Conservation (phyloP, 2,888 invertebrate species). For the Phortica okadai region DNA sequence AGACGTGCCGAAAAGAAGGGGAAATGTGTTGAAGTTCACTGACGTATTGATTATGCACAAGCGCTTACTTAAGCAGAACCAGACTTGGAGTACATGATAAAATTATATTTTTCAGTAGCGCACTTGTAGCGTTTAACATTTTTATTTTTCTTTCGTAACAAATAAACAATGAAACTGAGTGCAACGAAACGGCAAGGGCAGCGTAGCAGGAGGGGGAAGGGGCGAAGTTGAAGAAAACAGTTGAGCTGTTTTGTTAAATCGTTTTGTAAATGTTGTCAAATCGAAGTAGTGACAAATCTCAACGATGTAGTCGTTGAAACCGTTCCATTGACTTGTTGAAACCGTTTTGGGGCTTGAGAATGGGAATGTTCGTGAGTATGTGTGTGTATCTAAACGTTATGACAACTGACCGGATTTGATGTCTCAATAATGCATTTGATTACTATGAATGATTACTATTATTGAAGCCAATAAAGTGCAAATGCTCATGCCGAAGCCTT, state of each 20-base stretch:
- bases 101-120: not conserved
- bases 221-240: not conserved
- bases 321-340: not conserved
- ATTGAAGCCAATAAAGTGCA: too few relatives aligned
- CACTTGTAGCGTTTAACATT: not conserved
- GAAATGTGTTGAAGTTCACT: too few relatives aligned
- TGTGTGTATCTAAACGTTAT: too few relatives aligned
- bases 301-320: not conserved
- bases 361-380: too few relatives aligned
- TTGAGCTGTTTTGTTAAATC: not conserved
- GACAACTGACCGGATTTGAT: too few relatives aligned
- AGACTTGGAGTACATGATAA: slow-evolving; percentile 6
- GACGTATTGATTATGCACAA: too few relatives aligned
- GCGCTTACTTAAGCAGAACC: not conserved
- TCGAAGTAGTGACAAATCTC: not conserved
- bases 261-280: slow-evolving; percentile 17
- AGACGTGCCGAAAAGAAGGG: not conserved
- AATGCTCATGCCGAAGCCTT: too few relatives aligned
- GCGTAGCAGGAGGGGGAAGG: not conserved
- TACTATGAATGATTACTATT: too few relatives aligned
- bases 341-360: not conserved
- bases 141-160: too few relatives aligned
- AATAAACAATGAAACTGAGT: not conserved
- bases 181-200: not conserved
- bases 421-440: too few relatives aligned